A percentile compares a stretch with the other conserved stretches of the same genome.
phyloP scores from a whole-genome alignment of 23 tunicate species.

The Styela plicata region DNA sequence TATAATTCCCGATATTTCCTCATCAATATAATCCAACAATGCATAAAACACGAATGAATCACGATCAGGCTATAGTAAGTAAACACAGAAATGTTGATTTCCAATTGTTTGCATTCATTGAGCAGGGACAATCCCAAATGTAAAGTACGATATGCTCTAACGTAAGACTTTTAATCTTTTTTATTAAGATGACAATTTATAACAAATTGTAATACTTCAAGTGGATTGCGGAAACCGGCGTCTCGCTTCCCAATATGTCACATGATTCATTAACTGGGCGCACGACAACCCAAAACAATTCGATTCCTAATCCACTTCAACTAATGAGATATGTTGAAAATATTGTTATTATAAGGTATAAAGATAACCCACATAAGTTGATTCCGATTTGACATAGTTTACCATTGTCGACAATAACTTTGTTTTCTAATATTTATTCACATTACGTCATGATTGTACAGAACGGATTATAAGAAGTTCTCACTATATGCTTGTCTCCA shows the following conservation, averaged over 20 bases:
- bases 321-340: background rate
- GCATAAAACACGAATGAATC: no score
- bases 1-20: no score
- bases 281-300: background rate
- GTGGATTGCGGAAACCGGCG: background rate
- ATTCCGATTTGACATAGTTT: background rate
- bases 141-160: no score
- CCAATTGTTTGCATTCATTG: no score
- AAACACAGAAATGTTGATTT: no score
- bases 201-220: background rate
- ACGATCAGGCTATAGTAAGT: no score
- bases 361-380: background rate
- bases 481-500: no score
- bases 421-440: no score
- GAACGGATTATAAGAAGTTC: no score
- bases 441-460: background rate
- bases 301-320: background rate
- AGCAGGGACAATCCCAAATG: no score
- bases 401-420: background rate
- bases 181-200: background rate
- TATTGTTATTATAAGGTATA: background rate
- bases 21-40: no score
- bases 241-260: background rate
- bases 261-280: background rate
- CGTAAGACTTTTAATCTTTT: background rate